Evolutionary conservation across 2,888 invertebrate species (phyloP).

Genomic region (Gari tellinella): DNA sequence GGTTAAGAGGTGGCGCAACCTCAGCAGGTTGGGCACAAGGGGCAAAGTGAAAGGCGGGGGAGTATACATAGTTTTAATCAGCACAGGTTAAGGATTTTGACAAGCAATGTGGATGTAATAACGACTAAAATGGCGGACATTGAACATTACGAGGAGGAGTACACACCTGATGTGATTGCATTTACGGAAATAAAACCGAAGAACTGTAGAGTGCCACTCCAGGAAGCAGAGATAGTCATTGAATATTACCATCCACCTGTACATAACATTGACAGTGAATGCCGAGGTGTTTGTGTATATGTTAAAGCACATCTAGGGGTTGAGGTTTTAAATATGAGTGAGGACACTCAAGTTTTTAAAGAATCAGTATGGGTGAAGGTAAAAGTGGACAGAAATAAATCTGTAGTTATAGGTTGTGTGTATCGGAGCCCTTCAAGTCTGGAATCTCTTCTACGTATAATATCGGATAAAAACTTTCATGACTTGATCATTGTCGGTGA

Average conservation of each 20-base stretch:
- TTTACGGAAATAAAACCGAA: slow-evolving; percentile 3
- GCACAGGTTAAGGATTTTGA: background rate
- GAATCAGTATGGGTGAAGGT: slow-evolving; percentile 1
- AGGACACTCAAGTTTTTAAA: background rate
- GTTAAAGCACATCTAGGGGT: no score
- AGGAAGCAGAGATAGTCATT: background rate
- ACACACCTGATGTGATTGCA: background rate
- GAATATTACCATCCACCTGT: slow-evolving; percentile 3
- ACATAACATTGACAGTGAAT: background rate
- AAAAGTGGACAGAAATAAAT: no score
- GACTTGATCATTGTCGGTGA: no score
- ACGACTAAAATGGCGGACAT: background rate
- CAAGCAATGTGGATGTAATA: slow-evolving; percentile 1
- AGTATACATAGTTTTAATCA: slow-evolving; percentile 1
- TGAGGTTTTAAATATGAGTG: background rate
- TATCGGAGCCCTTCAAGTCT: no score
- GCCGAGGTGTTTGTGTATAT: background rate
- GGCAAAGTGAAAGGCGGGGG: background rate
- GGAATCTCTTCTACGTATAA: no score
- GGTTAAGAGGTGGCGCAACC: background rate
- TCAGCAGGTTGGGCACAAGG: background rate
- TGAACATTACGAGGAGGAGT: background rate
- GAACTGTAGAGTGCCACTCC: background rate
- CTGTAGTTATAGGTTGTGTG: no score
- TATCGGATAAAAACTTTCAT: no score